Percentiles rank a stretch among this genome's conserved stretches.
phyloP scores from a whole-genome alignment of 2,797 vertebrate genomes.

The Epinephelus malabaricus region DNA sequence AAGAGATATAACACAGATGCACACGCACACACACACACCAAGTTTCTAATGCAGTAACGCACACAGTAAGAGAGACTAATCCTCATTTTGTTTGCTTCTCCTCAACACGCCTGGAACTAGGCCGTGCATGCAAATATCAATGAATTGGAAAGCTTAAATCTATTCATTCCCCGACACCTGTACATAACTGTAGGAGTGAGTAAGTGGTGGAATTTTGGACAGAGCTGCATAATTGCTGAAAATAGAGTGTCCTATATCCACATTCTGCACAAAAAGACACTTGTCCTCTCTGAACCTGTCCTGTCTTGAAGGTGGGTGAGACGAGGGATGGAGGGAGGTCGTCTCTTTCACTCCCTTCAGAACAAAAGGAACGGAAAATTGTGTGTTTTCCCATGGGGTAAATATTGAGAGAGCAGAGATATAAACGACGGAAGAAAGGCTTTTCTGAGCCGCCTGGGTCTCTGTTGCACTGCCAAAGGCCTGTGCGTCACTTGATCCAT shows the following conservation, averaged over 20 bases:
- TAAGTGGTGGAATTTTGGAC: not conserved
- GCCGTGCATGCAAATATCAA: slow-evolving; percentile 48
- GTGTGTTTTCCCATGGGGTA: slow-evolving; percentile 77
- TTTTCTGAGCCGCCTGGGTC: slow-evolving; percentile 67
- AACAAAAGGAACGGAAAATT: slow-evolving; percentile 78
- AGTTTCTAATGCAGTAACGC: slow-evolving; percentile 42
- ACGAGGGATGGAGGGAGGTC: slow-evolving; percentile 46
- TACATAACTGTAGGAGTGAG: slow-evolving; percentile 5
- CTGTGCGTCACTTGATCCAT: slow-evolving; percentile 84
- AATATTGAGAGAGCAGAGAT: slow-evolving; percentile 84
- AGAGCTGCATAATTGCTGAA: slow-evolving; percentile 1
- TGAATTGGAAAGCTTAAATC: slow-evolving; percentile 26
- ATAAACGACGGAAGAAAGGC: slow-evolving; percentile 77
- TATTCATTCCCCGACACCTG: slow-evolving; percentile 42
- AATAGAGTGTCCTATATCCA: not conserved
- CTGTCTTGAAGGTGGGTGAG: slow-evolving; percentile 19
- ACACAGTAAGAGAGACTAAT: slow-evolving; percentile 52
- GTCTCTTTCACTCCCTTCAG: slow-evolving; percentile 41
- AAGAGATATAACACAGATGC: slow-evolving; percentile 77
- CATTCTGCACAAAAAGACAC: slow-evolving; percentile 36
- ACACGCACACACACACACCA: slow-evolving; percentile 35
- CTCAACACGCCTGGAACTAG: slow-evolving; percentile 30
- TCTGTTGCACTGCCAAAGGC: slow-evolving; percentile 84
- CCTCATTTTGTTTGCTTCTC: slow-evolving; percentile 55
- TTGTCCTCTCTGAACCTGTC: slow-evolving; percentile 48